These are phyloP conservation scores for Micrasema minimum DNA, from an alignment of 1,140 invertebrate genomes.

Conservation along the genomic window DNA sequence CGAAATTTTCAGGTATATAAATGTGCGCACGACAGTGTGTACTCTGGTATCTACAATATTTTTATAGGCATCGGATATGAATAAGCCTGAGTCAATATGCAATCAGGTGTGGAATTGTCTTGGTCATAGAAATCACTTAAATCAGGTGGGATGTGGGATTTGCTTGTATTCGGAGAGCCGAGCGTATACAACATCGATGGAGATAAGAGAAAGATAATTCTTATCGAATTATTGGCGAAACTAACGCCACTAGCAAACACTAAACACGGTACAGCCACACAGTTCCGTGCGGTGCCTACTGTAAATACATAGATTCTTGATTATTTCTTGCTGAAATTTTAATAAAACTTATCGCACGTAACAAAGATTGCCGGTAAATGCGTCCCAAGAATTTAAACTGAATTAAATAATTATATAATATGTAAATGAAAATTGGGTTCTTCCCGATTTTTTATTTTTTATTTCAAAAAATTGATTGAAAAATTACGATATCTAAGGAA, in stretches of 20 bases:
- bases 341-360: too few relatives aligned
- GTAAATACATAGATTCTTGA: too few relatives aligned
- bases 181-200: slow-evolving; percentile 1
- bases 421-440: too few relatives aligned
- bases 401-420: too few relatives aligned
- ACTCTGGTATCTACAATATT: not conserved
- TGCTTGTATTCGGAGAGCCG: not conserved
- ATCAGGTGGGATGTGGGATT: slow-evolving; percentile 6
- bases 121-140: slow-evolving; percentile 17
- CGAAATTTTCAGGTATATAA: not conserved
- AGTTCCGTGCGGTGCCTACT: too few relatives aligned
- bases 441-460: too few relatives aligned
- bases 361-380: too few relatives aligned
- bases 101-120: slow-evolving; percentile 30
- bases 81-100: slow-evolving; percentile 22
- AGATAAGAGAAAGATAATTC: slow-evolving; percentile 27
- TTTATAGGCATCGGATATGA: not conserved
- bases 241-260: not conserved
- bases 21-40: not conserved
- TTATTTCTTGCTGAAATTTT: too few relatives aligned
- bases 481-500: too few relatives aligned
- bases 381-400: too few relatives aligned
- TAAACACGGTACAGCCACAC: too few relatives aligned
- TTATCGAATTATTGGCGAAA: slow-evolving; percentile 27
- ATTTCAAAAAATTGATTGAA: too few relatives aligned